phyloP scores from a whole-genome alignment of 2,113 vertebrate species.

The Oncorhynchus keta region DNA sequence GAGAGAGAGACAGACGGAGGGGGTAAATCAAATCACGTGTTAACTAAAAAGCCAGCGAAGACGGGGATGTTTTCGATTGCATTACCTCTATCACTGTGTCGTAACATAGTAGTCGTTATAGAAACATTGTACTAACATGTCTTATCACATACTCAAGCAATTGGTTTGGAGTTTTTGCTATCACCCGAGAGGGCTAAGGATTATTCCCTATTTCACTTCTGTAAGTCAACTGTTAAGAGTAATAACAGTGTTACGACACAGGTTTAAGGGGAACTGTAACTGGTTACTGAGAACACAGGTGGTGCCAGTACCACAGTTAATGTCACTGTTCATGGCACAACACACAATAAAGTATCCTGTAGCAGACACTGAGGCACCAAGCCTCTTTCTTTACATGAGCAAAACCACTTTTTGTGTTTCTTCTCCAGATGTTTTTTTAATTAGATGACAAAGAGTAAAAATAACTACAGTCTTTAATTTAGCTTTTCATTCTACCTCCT shows the following conservation, averaged over 20 bases:
- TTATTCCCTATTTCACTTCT: too few relatives aligned
- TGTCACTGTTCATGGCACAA: too few relatives aligned
- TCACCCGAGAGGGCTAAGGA: too few relatives aligned
- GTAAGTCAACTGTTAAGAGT: too few relatives aligned
- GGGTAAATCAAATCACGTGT: not conserved
- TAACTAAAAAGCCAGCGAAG: not conserved
- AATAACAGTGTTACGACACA: too few relatives aligned
- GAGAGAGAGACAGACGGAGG: slow-evolving; percentile 12
- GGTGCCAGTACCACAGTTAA: too few relatives aligned
- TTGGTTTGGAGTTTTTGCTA: too few relatives aligned
- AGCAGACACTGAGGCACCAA: not conserved
- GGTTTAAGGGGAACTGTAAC: too few relatives aligned
- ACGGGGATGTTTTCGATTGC: not conserved
- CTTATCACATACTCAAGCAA: too few relatives aligned
- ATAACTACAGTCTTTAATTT: slow-evolving; percentile 29
- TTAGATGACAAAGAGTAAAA: slow-evolving; percentile 23
- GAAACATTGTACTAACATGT: not conserved
- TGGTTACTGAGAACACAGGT: too few relatives aligned
- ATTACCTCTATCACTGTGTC: too few relatives aligned
- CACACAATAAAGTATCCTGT: not conserved
- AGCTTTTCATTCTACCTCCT: slow-evolving; percentile 3
- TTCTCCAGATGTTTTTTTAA: slow-evolving; percentile 26
- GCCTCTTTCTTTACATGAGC: not conserved
- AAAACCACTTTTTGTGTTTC: not conserved
- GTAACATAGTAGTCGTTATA: not conserved